phyloP scores from a whole-genome alignment of 2,113 vertebrate genomes.

The Spizaetus ornatus region DNA sequence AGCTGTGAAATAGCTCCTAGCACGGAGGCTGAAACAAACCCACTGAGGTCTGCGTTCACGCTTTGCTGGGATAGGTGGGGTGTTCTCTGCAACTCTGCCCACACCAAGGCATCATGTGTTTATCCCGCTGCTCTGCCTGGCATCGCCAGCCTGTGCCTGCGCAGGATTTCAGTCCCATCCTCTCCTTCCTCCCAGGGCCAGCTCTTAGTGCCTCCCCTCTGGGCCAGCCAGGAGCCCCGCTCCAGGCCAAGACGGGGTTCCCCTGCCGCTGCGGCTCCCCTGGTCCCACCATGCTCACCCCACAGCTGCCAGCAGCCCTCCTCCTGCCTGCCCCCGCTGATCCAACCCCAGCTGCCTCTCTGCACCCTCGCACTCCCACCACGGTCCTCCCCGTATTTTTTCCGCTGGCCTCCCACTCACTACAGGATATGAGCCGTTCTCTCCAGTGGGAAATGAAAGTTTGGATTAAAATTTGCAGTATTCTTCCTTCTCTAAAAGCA shows the following conservation, averaged over 20 bases:
- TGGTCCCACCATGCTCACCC: background rate
- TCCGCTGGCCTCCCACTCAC: background rate
- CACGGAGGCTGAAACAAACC: background rate
- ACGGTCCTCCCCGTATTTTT: background rate
- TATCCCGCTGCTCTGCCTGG: background rate
- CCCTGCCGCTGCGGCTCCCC: background rate
- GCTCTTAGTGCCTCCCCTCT: background rate
- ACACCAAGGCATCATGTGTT: fast-evolving
- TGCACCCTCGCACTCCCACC: slow-evolving; percentile 3
- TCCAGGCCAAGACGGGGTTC: background rate
- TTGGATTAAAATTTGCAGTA: slow-evolving; percentile 16
- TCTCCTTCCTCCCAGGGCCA: background rate
- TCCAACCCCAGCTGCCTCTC: background rate
- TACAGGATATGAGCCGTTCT: slow-evolving; percentile 38
- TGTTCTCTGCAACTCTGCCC: background rate
- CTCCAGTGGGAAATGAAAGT: slow-evolving; percentile 39
- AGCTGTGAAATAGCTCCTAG: background rate
- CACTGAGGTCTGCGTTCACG: fast-evolving
- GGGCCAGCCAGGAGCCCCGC: background rate
- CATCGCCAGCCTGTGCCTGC: background rate
- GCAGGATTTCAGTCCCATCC: background rate
- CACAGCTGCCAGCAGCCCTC: background rate
- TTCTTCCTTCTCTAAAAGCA: slow-evolving; percentile 32
- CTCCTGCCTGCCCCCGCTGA: background rate
- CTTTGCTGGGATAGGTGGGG: background rate